Conservation (phyloP, 2,888 invertebrate genomes). For the Adelognathus sp. region DNA sequence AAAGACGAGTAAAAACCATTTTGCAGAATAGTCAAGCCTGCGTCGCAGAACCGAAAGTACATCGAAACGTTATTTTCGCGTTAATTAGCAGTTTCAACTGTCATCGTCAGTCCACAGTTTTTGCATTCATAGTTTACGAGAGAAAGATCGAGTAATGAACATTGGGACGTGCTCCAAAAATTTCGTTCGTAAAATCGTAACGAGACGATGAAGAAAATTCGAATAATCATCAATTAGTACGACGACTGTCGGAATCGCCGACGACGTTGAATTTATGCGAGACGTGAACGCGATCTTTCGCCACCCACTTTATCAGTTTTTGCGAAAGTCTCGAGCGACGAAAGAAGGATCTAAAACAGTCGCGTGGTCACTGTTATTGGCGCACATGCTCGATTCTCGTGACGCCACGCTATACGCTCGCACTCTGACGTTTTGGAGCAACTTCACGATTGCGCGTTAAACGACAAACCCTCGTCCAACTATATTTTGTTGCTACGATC, state of each 20-base stretch:
- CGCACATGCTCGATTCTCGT: slow-evolving; percentile 27
- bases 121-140: slow-evolving; percentile 3
- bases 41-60: neutral
- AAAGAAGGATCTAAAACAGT: neutral
- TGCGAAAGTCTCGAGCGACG: slow-evolving; percentile 27
- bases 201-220: neutral
- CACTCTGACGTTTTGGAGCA: neutral
- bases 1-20: too few relatives aligned
- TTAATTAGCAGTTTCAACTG: neutral
- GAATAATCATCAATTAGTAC: neutral
- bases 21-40: neutral
- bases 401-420: neutral
- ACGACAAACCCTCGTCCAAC: neutral
- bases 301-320: slow-evolving; percentile 12
- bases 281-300: neutral
- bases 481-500: slow-evolving; percentile 2
- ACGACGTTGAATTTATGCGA: neutral
- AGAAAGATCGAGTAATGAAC: neutral
- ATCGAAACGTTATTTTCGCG: neutral
- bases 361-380: slow-evolving; percentile 27
- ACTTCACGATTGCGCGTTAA: neutral
- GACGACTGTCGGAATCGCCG: neutral
- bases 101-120: neutral
- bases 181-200: neutral
- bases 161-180: slow-evolving; percentile 1